Evolutionary conservation across 1,140 invertebrate species (phyloP).

Genomic region (Drosophila teissieri): DNA sequence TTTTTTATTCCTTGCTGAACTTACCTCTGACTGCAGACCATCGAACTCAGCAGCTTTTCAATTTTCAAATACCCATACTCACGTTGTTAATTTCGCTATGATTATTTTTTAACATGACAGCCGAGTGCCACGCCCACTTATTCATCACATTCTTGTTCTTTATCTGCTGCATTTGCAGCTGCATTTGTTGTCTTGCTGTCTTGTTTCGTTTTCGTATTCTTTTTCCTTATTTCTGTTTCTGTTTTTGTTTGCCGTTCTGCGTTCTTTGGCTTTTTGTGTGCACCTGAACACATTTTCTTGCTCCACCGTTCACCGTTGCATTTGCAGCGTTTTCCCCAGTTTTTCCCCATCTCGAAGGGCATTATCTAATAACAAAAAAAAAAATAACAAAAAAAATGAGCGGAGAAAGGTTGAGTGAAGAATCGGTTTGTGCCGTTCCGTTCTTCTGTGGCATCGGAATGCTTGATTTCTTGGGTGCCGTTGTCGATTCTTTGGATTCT

Average conservation of each 20-base stretch:
- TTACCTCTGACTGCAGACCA: too few species aligned
- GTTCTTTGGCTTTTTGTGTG: conserved; percentile 1
- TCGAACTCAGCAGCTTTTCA: too few species aligned
- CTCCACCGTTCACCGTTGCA: conserved; percentile 49
- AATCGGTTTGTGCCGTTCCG: conserved; percentile 15
- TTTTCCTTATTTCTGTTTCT: conserved; percentile 14
- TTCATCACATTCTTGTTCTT: conserved; percentile 22
- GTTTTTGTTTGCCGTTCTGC: conserved; percentile 29
- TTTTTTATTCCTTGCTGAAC: too few species aligned
- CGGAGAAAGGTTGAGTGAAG: not conserved
- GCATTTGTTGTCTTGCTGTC: conserved; percentile 30
- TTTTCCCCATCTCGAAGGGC: conserved; percentile 8
- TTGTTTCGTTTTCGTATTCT: conserved; percentile 2
- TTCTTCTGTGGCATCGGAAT: conserved; percentile 3
- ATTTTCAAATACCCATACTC: too few species aligned
- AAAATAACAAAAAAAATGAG: not conserved
- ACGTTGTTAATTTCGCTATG: conserved; percentile 2
- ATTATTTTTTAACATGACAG: not conserved
- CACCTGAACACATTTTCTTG: conserved; percentile 34
- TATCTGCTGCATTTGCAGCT: conserved; percentile 44
- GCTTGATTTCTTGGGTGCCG: conserved; percentile 12
- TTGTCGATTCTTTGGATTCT: conserved; percentile 21
- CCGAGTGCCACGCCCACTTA: conserved; percentile 20
- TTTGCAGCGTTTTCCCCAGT: not conserved
- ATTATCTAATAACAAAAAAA: conserved; percentile 18